Evolutionary conservation across 2,888 invertebrate genomes (phyloP), one percentile per base, ranked within the genome.

Genomic region (Syrphus vitripennis): DNA sequence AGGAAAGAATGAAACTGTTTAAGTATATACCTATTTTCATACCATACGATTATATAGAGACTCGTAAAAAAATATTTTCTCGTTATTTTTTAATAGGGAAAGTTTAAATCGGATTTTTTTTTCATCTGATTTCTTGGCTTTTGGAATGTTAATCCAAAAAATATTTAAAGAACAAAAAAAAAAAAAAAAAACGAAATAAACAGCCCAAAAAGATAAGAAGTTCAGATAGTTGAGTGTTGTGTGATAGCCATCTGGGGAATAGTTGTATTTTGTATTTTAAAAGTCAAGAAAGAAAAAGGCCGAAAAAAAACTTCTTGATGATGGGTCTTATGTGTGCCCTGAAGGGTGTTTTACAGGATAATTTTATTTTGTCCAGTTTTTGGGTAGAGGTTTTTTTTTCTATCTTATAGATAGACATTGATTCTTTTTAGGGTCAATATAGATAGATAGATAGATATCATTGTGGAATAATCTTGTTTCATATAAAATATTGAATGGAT

Each of bases 31-130:
- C n/a, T n/a, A n/a, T n/a, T n/a, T n/a, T n/a, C n/a, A n/a, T n/a
- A n/a, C n/a, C n/a, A 70, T 24, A 57, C 48, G 29, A 42, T 24
- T 7, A 26, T 37, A 63, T 57, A 48, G 42, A 69, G 78, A 34
- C 34, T 71, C 65, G 76, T 84, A 84, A 84, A 84, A 81, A 80
- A 81, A 84, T 84, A 67, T 84, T 72, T 84, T 84, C 84, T 84
- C 84, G 84, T 84, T 84, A 84, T 80, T 80, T 84, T 84, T 81
- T 84, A 80, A 84, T 80, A 80, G 84, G 48, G 72, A 84, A 84
- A 81, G 80, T 84, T 84, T 80, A 81, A 84, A 80, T 81, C 81
- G 76, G 76, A 80, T 84, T 84, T 81, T 84, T 79, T 79, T 69
- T 65, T n/a, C 40, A 9, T 24, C 34, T 67, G 42, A 26, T 37